phyloP scores from a whole-genome alignment of 2,113 vertebrate genomes.

The Saccopteryx leptura region DNA sequence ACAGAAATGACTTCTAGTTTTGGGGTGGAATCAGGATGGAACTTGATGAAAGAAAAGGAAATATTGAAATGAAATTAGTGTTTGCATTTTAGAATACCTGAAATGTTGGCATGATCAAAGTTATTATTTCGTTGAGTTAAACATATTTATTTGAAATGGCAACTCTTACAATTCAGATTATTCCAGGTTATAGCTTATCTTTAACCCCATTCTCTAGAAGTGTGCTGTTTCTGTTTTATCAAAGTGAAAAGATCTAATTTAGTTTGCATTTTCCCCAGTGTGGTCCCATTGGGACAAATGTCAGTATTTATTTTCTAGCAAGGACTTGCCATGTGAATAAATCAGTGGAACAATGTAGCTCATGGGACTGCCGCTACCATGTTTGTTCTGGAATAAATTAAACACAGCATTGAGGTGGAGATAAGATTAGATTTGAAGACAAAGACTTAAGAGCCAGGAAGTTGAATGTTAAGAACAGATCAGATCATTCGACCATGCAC shows the following conservation, averaged over 20 bases:
- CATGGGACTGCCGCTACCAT: neutral
- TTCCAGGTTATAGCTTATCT: constrained; percentile 7
- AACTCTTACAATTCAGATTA: neutral
- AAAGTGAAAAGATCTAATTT: constrained; percentile 52
- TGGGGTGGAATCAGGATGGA: neutral
- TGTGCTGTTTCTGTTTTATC: neutral
- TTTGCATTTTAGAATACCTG: constrained; percentile 17
- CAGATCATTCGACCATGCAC: neutral
- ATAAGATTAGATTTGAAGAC: neutral
- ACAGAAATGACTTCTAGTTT: neutral
- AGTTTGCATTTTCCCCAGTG: constrained; percentile 32
- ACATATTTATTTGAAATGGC: neutral
- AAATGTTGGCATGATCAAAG: neutral
- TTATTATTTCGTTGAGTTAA: constrained; percentile 1
- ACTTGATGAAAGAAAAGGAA: neutral
- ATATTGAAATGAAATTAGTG: neutral
- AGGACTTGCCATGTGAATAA: neutral
- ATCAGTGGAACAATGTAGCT: neutral
- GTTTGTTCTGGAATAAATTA: neutral
- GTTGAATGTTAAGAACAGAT: neutral
- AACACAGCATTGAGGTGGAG: neutral
- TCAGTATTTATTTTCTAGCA: constrained; percentile 64
- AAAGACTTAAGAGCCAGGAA: neutral
- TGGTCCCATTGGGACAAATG: neutral
- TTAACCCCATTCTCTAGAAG: neutral